Conservation (phyloP, 2,797 vertebrate species). For the Furcifer pardalis region DNA sequence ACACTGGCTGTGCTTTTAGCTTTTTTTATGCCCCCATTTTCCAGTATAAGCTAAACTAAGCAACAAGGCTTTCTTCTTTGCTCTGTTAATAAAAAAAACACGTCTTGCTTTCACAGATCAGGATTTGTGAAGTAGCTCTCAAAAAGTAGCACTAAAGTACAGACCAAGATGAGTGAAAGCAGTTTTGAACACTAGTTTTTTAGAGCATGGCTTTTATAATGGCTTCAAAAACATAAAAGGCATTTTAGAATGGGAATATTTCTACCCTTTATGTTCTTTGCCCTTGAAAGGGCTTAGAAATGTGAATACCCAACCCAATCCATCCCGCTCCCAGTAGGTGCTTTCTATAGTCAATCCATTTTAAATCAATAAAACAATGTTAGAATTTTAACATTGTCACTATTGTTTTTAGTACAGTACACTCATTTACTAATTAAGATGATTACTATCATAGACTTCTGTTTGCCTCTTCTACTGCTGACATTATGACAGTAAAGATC, state of each 20-base stretch:
- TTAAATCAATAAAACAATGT: conserved; percentile 62
- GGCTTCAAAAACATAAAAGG: conserved; percentile 75
- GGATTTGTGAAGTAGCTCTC: conserved; percentile 3
- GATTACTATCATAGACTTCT: no score
- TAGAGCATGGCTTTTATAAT: conserved; percentile 75
- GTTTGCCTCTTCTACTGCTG: background rate
- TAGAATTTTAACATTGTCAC: conserved; percentile 28
- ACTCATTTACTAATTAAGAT: background rate
- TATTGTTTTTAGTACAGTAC: background rate
- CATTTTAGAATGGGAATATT: conserved; percentile 71
- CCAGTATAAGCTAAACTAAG: conserved; percentile 29
- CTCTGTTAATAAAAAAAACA: conserved; percentile 46
- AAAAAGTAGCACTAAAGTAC: conserved; percentile 35
- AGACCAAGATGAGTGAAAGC: conserved; percentile 59
- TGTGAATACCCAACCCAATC: conserved; percentile 68
- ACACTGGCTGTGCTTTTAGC: background rate
- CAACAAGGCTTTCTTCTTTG: conserved; percentile 50
- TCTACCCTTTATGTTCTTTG: conserved; percentile 73
- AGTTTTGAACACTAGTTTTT: conserved; percentile 60
- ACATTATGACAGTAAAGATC: background rate
- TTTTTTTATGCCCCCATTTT: conserved; percentile 53
- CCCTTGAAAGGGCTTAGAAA: conserved; percentile 76
- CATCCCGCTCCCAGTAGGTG: conserved; percentile 59
- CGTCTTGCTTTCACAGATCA: conserved; percentile 59
- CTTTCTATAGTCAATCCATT: conserved; percentile 59